Percentiles rank a stretch among this genome's conserved stretches.
Evolutionary conservation across 2,888 invertebrate species (phyloP).

Genomic region (Ophion slaviceki): DNA sequence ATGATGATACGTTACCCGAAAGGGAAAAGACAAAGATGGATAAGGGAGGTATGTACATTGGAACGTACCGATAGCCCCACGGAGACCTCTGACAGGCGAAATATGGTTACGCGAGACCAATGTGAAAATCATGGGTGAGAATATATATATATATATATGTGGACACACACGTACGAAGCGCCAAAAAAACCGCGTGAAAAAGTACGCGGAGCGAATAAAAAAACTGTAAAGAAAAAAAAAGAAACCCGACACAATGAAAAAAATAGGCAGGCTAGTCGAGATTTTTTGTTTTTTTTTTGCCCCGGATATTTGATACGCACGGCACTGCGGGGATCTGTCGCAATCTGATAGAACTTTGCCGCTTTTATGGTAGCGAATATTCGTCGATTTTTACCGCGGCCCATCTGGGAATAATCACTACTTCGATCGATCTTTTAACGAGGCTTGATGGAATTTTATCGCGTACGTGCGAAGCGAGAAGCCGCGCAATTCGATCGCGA

Average conservation of each 20-base stretch:
- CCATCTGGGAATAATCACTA: no score
- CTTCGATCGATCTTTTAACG: no score
- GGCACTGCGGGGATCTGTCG: not conserved
- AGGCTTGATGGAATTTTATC: no score
- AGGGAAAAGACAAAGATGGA: constrained; percentile 43
- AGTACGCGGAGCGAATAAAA: no score
- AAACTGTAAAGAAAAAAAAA: not conserved
- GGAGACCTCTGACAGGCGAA: constrained; percentile 32
- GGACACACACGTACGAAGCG: not conserved
- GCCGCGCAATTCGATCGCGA: no score
- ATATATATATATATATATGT: not conserved
- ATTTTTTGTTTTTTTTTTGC: not conserved
- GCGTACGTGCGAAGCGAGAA: no score
- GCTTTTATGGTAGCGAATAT: no score
- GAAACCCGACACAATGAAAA: not conserved
- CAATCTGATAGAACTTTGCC: not conserved
- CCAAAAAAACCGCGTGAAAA: not conserved
- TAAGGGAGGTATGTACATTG: constrained; percentile 48
- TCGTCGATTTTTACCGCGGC: no score
- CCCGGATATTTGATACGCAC: not conserved
- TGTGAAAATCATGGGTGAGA: constrained; percentile 15
- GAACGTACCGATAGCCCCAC: constrained; percentile 23
- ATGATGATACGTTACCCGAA: constrained; percentile 32
- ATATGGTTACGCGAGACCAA: constrained; percentile 52
- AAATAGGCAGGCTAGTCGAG: not conserved